Conservation (phyloP, 2,113 vertebrate species). For the Zapus hudsonius region DNA sequence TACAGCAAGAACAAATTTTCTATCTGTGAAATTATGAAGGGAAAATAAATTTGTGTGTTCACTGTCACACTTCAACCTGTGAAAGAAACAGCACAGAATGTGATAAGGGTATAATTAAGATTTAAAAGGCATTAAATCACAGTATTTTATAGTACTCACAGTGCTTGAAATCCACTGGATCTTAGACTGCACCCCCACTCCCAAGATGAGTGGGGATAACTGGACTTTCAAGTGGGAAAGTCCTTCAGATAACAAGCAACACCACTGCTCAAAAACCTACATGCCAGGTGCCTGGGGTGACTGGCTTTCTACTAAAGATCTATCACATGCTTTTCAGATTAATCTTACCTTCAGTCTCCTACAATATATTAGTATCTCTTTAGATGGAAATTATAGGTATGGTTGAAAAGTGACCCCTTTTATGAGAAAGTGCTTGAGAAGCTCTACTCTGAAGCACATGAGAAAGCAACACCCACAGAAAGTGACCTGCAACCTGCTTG, state of each 20-base stretch:
- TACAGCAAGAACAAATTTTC: background rate
- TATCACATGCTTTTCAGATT: background rate
- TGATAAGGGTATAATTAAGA: background rate
- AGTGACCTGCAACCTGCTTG: background rate
- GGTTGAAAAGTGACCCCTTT: background rate
- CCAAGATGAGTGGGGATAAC: background rate
- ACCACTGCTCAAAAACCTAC: rapidly evolving
- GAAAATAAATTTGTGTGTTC: background rate
- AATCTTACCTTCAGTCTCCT: background rate
- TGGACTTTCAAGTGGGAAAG: background rate
- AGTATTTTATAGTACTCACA: no score
- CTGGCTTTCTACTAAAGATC: background rate
- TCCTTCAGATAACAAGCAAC: rapidly evolving
- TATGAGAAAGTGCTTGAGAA: background rate
- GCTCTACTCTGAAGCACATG: rapidly evolving
- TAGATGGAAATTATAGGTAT: background rate
- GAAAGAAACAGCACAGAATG: background rate
- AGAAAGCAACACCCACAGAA: background rate
- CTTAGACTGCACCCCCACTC: no score
- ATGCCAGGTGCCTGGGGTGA: background rate
- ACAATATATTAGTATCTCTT: background rate
- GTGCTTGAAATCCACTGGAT: background rate
- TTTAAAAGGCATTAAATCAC: background rate
- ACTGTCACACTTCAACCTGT: background rate
- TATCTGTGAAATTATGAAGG: background rate